These are phyloP conservation scores for Platysternon megacephalum DNA, from an alignment of 2,113 vertebrate genomes.

Conservation along the genomic window DNA sequence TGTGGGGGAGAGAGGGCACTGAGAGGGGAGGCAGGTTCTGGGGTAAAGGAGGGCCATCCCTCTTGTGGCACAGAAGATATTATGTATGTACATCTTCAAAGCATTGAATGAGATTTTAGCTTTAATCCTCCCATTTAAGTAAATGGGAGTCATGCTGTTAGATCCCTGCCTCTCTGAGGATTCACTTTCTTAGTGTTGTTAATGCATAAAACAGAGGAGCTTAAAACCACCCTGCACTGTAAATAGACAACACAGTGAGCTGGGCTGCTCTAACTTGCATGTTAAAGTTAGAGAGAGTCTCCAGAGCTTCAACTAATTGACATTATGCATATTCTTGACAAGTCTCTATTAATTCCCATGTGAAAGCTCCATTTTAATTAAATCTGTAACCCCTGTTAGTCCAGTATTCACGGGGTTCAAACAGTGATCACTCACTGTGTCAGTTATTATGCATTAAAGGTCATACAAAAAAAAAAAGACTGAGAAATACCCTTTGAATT, in stretches of 20 bases:
- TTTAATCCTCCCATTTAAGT: not conserved
- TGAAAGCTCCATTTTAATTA: not conserved
- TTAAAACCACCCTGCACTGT: not conserved
- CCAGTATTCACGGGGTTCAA: not conserved
- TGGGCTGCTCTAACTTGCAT: accelerated
- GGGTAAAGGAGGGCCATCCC: not conserved
- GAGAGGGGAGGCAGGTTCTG: not conserved
- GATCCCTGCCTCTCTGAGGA: not conserved
- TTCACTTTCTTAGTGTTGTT: accelerated
- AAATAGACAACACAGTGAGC: not conserved
- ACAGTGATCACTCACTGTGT: not conserved
- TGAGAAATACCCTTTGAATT: not conserved
- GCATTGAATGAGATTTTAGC: accelerated
- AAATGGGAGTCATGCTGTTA: not conserved
- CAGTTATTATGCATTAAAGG: not conserved
- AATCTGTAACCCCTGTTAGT: not conserved
- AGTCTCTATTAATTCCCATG: not conserved
- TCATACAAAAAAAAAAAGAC: not conserved
- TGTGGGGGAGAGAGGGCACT: not conserved
- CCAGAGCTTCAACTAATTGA: not conserved
- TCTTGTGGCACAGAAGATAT: accelerated
- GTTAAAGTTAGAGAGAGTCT: not conserved
- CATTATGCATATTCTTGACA: not conserved
- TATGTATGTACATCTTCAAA: not conserved
- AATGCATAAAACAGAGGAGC: not conserved